These are phyloP conservation scores for Spheniscus humboldti DNA, from an alignment of 2,797 vertebrate genomes.

Conservation along the genomic window DNA sequence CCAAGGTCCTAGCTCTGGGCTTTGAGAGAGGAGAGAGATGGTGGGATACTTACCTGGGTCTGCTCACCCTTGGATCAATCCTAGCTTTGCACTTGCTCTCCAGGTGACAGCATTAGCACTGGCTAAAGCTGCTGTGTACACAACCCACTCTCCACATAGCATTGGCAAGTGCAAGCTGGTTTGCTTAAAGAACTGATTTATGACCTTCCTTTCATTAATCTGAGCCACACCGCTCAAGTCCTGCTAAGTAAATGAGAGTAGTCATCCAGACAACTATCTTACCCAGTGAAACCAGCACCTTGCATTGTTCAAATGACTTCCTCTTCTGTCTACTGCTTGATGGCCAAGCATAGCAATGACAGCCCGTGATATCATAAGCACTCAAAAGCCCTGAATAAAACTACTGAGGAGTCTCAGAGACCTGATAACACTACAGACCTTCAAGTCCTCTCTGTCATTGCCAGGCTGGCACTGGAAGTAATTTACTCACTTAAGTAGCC, in stretches of 20 bases:
- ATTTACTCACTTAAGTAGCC: not conserved
- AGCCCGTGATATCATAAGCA: not conserved
- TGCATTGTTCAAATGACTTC: not conserved
- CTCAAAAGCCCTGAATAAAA: not conserved
- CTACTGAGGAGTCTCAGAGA: not conserved
- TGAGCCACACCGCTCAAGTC: not conserved
- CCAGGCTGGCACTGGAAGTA: conserved; percentile 12
- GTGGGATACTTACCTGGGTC: not conserved
- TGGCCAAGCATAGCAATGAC: not conserved
- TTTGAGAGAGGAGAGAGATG: not conserved
- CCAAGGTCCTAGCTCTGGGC: not conserved
- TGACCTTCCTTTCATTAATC: not conserved
- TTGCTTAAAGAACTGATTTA: not conserved
- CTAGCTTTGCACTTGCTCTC: not conserved
- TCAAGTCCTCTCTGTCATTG: not conserved
- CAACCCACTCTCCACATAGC: not conserved
- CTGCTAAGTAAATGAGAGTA: not conserved
- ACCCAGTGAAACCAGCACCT: not conserved
- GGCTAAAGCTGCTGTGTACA: not conserved
- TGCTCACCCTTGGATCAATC: not conserved
- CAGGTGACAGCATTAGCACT: not conserved
- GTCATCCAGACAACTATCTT: not conserved
- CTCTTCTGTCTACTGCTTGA: not conserved
- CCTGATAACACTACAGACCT: not conserved
- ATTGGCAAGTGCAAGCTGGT: not conserved